These are phyloP conservation scores for Machimus rusticus DNA, from an alignment of 2,888 invertebrate genomes.

Conservation along the genomic window DNA sequence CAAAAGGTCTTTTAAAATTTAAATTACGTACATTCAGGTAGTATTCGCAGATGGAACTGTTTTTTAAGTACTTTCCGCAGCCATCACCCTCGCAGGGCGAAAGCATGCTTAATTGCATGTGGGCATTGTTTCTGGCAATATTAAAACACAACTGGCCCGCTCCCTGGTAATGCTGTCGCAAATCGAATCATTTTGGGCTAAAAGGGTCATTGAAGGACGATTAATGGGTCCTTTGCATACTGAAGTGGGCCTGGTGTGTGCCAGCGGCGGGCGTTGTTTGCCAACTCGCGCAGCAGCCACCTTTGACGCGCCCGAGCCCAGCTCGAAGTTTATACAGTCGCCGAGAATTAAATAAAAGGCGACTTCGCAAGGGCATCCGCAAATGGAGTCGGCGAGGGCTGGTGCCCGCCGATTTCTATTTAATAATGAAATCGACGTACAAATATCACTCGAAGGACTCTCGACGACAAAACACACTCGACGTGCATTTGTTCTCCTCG, in stretches of 20 bases:
- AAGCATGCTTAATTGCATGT: background rate
- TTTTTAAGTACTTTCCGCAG: background rate
- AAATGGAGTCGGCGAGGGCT: background rate
- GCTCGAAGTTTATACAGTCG: constrained; percentile 15
- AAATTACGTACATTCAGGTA: background rate
- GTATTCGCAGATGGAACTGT: background rate
- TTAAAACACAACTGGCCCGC: background rate
- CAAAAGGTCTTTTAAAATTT: background rate
- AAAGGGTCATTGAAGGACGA: constrained; percentile 41
- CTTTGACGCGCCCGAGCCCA: background rate
- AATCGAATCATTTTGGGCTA: constrained; percentile 26
- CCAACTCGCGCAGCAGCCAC: constrained; percentile 18
- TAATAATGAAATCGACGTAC: constrained; percentile 48
- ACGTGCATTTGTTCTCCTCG: constrained; percentile 24
- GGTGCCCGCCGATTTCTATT: constrained; percentile 41
- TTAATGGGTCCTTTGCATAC: constrained; percentile 34
- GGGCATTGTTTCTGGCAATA: background rate
- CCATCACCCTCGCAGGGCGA: background rate
- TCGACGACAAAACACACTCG: constrained; percentile 32
- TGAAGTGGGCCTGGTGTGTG: constrained; percentile 38
- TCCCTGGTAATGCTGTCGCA: constrained; percentile 22
- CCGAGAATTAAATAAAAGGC: constrained; percentile 27
- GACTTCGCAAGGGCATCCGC: background rate
- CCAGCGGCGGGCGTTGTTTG: constrained; percentile 20
- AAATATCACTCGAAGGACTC: constrained; percentile 33